Evolutionary conservation across 2,113 vertebrate species (phyloP).

Genomic region (Ahaetulla prasina): DNA sequence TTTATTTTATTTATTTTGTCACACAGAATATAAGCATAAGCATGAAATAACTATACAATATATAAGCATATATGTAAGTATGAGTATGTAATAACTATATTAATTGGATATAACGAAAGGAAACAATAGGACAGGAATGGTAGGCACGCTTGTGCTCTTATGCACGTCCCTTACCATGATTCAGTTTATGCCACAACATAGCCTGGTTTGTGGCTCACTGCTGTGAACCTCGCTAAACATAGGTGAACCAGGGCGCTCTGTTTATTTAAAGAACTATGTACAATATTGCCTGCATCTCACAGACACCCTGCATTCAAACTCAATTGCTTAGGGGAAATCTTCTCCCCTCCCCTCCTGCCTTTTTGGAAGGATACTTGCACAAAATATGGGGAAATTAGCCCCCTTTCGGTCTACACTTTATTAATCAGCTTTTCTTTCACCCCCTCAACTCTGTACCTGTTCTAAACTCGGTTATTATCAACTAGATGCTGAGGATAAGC

Average conservation of each 20-base stretch:
- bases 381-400: background rate
- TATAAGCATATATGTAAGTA: too few relatives aligned
- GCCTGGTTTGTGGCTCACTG: background rate
- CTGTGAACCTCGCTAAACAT: background rate
- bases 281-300: background rate
- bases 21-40: too few relatives aligned
- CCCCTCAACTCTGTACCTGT: background rate
- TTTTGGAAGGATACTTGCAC: background rate
- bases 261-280: background rate
- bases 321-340: background rate
- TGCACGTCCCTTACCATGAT: too few relatives aligned
- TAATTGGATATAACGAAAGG: too few relatives aligned
- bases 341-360: too few relatives aligned
- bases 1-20: too few relatives aligned
- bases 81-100: too few relatives aligned
- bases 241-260: background rate
- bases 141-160: too few relatives aligned
- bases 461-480: background rate
- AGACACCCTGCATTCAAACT: background rate
- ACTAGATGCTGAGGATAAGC: background rate
- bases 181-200: background rate
- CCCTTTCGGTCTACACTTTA: background rate
- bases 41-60: too few relatives aligned
- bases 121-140: too few relatives aligned
- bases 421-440: background rate